Evolutionary conservation across 2,113 vertebrate genomes (phyloP).

Genomic region (Empidonax alnorum): DNA sequence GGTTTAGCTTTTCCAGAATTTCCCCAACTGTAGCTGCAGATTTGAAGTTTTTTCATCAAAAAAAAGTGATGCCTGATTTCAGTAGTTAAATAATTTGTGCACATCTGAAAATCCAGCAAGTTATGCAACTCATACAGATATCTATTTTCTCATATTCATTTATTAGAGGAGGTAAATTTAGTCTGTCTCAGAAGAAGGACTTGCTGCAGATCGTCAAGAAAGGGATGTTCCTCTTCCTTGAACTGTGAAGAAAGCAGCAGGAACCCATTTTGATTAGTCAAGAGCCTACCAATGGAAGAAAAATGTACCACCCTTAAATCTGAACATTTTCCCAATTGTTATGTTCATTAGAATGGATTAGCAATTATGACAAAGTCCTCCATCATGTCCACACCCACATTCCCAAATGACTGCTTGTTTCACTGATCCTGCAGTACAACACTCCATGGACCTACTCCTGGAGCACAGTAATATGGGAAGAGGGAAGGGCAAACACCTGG

Average conservation of each 20-base stretch:
- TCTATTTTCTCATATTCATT: neutral
- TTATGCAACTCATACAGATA: neutral
- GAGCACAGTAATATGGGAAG: neutral
- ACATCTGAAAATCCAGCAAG: neutral
- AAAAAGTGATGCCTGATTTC: neutral
- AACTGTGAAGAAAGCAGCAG: neutral
- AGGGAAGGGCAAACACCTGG: neutral
- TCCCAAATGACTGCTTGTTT: neutral
- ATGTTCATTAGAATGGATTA: neutral
- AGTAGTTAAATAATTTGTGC: neutral
- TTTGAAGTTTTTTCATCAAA: neutral
- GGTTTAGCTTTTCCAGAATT: neutral
- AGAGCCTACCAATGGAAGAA: neutral
- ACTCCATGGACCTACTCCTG: too few relatives aligned
- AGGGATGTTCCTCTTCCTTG: neutral
- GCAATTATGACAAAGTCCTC: neutral
- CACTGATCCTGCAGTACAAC: neutral
- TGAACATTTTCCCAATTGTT: neutral
- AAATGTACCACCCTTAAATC: neutral
- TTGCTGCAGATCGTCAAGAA: neutral
- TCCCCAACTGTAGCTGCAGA: neutral
- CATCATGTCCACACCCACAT: neutral
- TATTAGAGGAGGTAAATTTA: neutral
- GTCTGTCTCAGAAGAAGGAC: neutral
- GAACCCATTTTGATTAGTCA: neutral